These are phyloP conservation scores for Chlorospingus semifuscus DNA, from an alignment of 2,797 vertebrate species.

Conservation along the genomic window DNA sequence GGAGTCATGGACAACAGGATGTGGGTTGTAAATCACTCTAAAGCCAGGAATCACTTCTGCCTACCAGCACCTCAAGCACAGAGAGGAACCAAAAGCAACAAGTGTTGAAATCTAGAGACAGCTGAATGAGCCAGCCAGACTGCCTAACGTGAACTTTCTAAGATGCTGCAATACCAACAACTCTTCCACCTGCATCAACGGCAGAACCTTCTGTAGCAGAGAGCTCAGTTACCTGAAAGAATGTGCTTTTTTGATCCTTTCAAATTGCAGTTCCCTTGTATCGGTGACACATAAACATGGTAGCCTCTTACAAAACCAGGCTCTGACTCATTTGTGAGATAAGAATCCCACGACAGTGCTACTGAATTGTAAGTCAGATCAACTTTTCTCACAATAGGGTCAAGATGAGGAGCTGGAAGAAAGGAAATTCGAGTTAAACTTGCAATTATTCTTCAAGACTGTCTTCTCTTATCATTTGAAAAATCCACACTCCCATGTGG, in stretches of 20 bases:
- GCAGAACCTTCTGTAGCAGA: neutral
- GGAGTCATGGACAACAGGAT: neutral
- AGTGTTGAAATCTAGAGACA: neutral
- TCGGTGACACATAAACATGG: constrained; percentile 63
- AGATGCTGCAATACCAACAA: neutral
- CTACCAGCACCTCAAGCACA: neutral
- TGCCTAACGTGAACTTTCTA: neutral
- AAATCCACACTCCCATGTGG: neutral
- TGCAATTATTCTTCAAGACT: neutral
- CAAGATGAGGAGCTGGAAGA: constrained; percentile 51
- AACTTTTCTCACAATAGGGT: neutral
- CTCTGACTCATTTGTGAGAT: constrained; percentile 59
- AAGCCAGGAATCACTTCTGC: neutral
- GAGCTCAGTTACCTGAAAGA: constrained; percentile 62
- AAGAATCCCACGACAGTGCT: constrained; percentile 76
- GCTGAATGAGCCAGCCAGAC: neutral
- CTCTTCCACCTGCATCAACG: neutral
- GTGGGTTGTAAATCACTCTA: neutral
- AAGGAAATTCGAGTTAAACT: neutral
- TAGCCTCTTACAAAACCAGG: constrained; percentile 83
- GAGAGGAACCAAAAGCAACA: neutral
- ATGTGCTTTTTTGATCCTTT: neutral
- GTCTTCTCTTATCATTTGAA: neutral
- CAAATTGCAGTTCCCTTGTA: constrained; percentile 27
- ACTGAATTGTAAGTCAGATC: constrained; percentile 69